Conservation (phyloP, 2,797 vertebrate genomes). For the Cephalopachus bancanus region DNA sequence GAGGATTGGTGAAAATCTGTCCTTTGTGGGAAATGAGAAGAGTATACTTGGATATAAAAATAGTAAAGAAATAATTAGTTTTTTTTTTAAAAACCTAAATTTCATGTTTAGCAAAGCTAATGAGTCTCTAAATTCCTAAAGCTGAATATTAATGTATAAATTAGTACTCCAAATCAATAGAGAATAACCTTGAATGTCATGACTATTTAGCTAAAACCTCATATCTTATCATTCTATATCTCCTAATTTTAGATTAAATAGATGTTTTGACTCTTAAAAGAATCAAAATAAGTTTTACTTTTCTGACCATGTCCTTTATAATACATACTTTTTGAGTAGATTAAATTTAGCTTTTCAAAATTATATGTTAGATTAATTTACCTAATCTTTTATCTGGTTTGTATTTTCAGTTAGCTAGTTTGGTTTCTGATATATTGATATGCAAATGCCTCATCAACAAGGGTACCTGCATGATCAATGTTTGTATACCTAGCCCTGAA, state of each 20-base stretch:
- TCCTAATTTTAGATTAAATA: slow-evolving; percentile 14
- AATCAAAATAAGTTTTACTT: slow-evolving; percentile 39
- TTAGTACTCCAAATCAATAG: slow-evolving; percentile 59
- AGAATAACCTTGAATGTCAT: slow-evolving; percentile 57
- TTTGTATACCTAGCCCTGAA: too few species aligned
- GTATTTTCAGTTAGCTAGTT: not conserved
- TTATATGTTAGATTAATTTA: not conserved
- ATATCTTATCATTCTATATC: not conserved
- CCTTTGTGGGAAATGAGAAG: slow-evolving; percentile 69
- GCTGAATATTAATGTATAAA: slow-evolving; percentile 61
- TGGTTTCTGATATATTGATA: not conserved
- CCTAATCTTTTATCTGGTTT: not conserved
- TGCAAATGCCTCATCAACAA: not conserved
- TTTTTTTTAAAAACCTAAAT: too few species aligned
- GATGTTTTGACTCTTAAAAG: slow-evolving; percentile 15
- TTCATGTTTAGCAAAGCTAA: slow-evolving; percentile 78
- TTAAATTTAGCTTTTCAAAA: slow-evolving; percentile 5
- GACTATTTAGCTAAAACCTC: slow-evolving; percentile 44
- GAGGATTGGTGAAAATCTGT: slow-evolving; percentile 37
- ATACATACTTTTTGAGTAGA: slow-evolving; percentile 1
- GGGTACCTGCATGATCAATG: too few species aligned
- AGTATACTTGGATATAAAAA: slow-evolving; percentile 70
- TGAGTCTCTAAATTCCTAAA: slow-evolving; percentile 66
- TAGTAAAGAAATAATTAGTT: slow-evolving; percentile 79
- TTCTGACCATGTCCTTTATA: slow-evolving; percentile 46